A percentile compares a stretch with the other conserved stretches of the same genome.
Evolutionary conservation across 2,888 invertebrate species (phyloP).

Genomic region (Clivina fossor): DNA sequence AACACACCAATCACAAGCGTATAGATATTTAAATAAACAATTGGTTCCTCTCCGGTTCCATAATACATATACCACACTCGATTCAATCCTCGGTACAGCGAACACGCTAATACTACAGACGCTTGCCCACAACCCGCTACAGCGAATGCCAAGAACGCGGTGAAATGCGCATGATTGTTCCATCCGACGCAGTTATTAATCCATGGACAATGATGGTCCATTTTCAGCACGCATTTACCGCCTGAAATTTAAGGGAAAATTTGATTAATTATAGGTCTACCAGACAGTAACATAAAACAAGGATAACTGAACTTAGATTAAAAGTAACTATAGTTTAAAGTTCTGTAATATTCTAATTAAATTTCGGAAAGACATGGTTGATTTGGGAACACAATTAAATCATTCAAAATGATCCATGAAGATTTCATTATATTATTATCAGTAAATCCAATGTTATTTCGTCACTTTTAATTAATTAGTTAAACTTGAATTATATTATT

Average conservation of each 20-base stretch:
- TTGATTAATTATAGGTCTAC: too few relatives aligned
- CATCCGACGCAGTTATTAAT: slow-evolving; percentile 98
- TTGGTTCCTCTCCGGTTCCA: slow-evolving; percentile 65
- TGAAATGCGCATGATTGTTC: slow-evolving; percentile 90
- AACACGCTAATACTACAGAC: slow-evolving; percentile 67
- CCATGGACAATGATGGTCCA: slow-evolving; percentile 99
- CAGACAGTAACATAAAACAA: too few relatives aligned
- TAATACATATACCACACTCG: slow-evolving; percentile 72
- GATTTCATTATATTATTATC: too few relatives aligned
- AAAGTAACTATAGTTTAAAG: too few relatives aligned
- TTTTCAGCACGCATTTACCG: slow-evolving; percentile 88
- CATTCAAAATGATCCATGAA: too few relatives aligned
- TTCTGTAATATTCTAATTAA: too few relatives aligned
- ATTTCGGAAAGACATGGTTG: too few relatives aligned
- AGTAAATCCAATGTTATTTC: too few relatives aligned
- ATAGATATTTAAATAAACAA: slow-evolving; percentile 69
- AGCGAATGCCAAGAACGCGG: slow-evolving; percentile 83
- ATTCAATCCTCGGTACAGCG: slow-evolving; percentile 75
- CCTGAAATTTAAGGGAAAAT: slow-evolving; percentile 57
- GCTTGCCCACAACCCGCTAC: slow-evolving; percentile 89
- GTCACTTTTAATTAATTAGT: too few relatives aligned
- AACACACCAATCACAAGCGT: slow-evolving; percentile 79
- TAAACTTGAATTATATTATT: too few relatives aligned
- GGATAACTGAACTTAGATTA: too few relatives aligned
- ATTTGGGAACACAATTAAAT: too few relatives aligned